Evolutionary conservation across 2,113 vertebrate genomes (phyloP).

Genomic region (Natator depressus): DNA sequence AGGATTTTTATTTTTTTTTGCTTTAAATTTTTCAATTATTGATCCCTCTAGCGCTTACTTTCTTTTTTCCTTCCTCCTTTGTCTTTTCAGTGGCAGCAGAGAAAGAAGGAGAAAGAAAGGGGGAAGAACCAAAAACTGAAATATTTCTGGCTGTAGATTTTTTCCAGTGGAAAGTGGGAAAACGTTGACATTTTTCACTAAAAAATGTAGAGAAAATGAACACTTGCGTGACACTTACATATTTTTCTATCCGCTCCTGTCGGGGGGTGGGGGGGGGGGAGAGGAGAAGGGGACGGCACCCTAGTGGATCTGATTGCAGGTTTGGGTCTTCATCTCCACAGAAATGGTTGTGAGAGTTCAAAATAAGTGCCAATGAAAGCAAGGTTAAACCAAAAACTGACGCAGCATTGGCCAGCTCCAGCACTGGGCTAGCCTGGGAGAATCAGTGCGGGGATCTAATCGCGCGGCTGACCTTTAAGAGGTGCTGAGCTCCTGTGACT

Average conservation of each 20-base stretch:
- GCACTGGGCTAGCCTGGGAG: not conserved
- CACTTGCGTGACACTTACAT: not conserved
- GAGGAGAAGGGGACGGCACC: not conserved
- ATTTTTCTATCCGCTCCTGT: not conserved
- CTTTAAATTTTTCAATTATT: not conserved
- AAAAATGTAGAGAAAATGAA: not conserved
- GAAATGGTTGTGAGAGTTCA: not conserved
- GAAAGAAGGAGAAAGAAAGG: too few relatives aligned
- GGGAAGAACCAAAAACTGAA: too few relatives aligned
- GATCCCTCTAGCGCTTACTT: not conserved
- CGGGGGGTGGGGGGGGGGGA: not conserved
- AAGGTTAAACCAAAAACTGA: not conserved
- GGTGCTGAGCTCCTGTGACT: not conserved
- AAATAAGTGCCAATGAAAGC: not conserved
- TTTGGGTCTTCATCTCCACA: not conserved
- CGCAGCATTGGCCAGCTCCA: not conserved
- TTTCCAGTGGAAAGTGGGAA: not conserved
- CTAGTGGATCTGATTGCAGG: not conserved
- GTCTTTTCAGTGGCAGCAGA: not conserved
- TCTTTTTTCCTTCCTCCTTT: not conserved
- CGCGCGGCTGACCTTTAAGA: not conserved
- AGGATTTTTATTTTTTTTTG: not conserved
- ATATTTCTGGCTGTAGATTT: not conserved
- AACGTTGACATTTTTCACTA: not conserved
- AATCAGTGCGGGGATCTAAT: not conserved